A percentile compares a stretch with the other conserved stretches of the same genome.
These are phyloP conservation scores for Crossocerus cetratus DNA, from an alignment of 2,888 invertebrate genomes.

Conservation along the genomic window DNA sequence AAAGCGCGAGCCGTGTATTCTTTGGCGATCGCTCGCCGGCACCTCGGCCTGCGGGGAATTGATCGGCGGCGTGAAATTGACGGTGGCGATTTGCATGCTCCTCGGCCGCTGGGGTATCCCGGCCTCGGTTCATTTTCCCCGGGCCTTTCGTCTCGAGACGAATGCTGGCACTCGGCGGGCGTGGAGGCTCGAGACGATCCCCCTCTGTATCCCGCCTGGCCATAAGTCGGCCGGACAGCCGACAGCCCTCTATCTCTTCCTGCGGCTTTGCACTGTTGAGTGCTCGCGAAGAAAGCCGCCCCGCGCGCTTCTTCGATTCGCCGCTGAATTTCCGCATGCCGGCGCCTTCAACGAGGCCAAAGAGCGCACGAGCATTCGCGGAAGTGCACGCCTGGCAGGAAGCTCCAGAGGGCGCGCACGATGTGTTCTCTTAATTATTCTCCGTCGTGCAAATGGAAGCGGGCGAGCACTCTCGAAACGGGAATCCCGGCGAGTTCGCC, in stretches of 20 bases:
- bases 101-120: too few relatives aligned
- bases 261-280: constrained; percentile 1
- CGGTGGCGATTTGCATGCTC: constrained; percentile 39
- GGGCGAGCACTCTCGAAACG: constrained; percentile 12
- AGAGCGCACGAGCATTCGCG: constrained; percentile 18
- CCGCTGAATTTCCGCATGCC: constrained; percentile 27
- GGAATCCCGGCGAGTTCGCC: too few relatives aligned
- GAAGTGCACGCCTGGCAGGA: constrained; percentile 20
- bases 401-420: constrained; percentile 12
- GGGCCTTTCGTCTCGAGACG: constrained; percentile 44
- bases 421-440: constrained; percentile 22
- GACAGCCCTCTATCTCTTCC: neutral
- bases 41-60: neutral
- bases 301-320: constrained; percentile 21
- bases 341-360: neutral
- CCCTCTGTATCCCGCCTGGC: constrained; percentile 10
- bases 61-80: constrained; percentile 32
- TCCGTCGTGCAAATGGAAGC: constrained; percentile 17
- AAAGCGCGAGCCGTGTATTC: neutral
- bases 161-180: constrained; percentile 33
- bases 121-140: constrained; percentile 42
- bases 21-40: neutral
- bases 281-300: neutral
- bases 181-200: constrained; percentile 10
- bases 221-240: constrained; percentile 24